These are phyloP conservation scores for Onychomys torridus DNA, from an alignment of 2,797 vertebrate species.

Conservation along the genomic window DNA sequence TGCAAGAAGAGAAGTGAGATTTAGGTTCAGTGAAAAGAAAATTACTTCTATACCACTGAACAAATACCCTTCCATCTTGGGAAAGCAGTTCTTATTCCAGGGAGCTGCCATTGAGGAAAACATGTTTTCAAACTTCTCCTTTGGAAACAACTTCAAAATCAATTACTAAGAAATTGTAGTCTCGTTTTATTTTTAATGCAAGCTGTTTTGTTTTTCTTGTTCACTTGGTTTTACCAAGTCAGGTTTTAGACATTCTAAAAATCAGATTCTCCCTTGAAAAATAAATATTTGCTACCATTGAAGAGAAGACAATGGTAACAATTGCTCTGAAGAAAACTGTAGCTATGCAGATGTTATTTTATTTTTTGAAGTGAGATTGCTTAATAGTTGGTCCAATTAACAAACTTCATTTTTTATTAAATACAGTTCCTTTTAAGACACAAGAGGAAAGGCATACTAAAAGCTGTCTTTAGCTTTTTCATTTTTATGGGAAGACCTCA, in stretches of 20 bases:
- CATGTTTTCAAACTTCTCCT: neutral
- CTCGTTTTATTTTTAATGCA: constrained; percentile 11
- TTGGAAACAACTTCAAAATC: constrained; percentile 45
- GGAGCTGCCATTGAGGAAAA: neutral
- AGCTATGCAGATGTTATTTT: neutral
- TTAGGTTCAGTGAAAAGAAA: constrained; percentile 39
- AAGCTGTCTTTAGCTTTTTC: neutral
- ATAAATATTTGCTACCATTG: neutral
- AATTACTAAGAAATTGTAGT: neutral
- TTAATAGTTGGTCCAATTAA: constrained; percentile 9
- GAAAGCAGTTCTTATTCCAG: neutral
- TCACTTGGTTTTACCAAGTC: neutral
- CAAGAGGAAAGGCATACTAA: neutral
- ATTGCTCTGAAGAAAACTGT: neutral
- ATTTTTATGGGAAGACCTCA: neutral
- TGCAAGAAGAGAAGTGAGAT: neutral
- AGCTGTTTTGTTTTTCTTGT: neutral
- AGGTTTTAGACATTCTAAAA: constrained; percentile 10
- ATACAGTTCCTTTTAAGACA: constrained; percentile 23
- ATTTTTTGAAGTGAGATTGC: constrained; percentile 43
- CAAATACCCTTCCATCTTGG: neutral
- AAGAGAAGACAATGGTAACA: neutral
- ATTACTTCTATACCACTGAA: neutral
- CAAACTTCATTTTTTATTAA: constrained; percentile 24
- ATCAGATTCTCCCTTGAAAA: neutral